Evolutionary conservation across 2,113 vertebrate species (phyloP), one percentile per base, ranked within the genome.

Genomic region (Microtus pennsylvanicus): DNA sequence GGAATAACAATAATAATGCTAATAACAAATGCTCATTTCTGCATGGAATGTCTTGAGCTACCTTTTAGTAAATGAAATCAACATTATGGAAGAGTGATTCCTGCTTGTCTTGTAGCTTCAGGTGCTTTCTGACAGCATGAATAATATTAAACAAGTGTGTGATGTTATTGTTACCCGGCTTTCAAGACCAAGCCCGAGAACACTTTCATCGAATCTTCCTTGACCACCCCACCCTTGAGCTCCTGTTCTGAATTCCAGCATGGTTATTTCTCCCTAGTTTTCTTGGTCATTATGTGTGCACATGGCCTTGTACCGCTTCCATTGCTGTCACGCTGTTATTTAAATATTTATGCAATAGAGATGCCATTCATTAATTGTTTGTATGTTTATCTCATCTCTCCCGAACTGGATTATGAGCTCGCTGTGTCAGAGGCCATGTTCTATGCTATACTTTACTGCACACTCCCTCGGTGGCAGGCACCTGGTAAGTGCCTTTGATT

Each of bases 401-500:
- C 69, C 92, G 26, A 81, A 42, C 4, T 67, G 30, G 38, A 94
- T 96, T 80, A 50, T 2, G 38, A 81, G 0, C 38, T 94, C 52
- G 4, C 50, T 50, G 58, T 58, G 91, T 94, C 96, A 96, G 63
- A 96, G 89, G 89, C 28, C 42, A 67, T 7, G 6, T 89, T 93
- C 89, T 80, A 69, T 63, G 19, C 26, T 21, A 0, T 14, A 38
- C 85, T 97, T 76, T 7, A 28, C 61, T 91, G 63, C 47, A 94
- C 0, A 0, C 35, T 47, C n/a, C 38, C 26, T 47, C 35, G 10
- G 24, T 14, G 30, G 63, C 85, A 96, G 93, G 52, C 3, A 9
- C 63, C 52, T 26, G 11, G 19, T 95, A 95, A 97, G 93, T 87
- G 89, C 91, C 87, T 96, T 93, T 94, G 89, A 94, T 95, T 96